Evolutionary conservation across 2,888 invertebrate species (phyloP).

Genomic region (Apodemia zela): DNA sequence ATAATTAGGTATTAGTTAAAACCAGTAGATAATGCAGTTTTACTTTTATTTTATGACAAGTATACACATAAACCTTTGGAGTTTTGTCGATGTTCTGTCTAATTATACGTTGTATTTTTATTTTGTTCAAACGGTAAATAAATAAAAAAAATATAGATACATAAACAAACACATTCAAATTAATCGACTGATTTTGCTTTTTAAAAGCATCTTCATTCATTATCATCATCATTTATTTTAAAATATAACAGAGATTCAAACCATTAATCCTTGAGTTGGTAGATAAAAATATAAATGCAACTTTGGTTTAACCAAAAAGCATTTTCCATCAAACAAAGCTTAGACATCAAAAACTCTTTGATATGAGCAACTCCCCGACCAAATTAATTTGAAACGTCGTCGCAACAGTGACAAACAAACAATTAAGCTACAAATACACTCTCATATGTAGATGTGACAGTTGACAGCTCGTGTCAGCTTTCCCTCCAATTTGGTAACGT

Average conservation of each 20-base stretch:
- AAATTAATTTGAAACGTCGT: constrained; percentile 30
- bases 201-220: no score
- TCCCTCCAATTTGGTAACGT: constrained; percentile 49
- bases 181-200: no score
- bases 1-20: no score
- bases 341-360: constrained; percentile 1
- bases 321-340: background rate
- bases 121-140: no score
- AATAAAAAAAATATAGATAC: no score
- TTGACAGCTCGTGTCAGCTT: constrained; percentile 44
- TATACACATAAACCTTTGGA: no score
- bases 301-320: background rate
- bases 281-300: background rate
- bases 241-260: background rate
- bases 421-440: constrained; percentile 39
- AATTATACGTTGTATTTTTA: no score
- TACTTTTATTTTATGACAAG: no score
- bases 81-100: no score
- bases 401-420: constrained; percentile 29
- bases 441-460: constrained; percentile 39
- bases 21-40: no score
- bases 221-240: no score
- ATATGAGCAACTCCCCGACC: constrained; percentile 13
- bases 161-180: no score
- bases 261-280: background rate